Base-by-base conservation (phyloP, 2,888 invertebrate genomes). In the Eupithecia subumbrata region DNA sequence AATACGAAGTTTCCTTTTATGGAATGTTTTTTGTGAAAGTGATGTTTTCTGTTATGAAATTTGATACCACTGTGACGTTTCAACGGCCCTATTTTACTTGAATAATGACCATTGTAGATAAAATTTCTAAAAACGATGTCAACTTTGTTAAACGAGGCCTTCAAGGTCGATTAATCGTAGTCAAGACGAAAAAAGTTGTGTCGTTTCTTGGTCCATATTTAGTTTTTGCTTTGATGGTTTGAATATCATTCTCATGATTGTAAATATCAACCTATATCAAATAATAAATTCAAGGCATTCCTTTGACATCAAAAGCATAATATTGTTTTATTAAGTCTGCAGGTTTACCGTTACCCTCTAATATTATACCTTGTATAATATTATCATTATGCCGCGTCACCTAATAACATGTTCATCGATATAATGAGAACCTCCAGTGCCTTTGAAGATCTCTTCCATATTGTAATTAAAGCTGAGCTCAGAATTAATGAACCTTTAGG, bases 1-100 rank as follows among this genome's bases (percentile, higher is more conserved):
- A 91, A 92, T 90, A 92, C 87, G 88, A 88, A 22, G 90, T 90
- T 88, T 85, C 83, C 84, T 82, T 86, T 84, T 81, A 76, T 81
- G 78, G 82, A 84, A 85, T 84, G 84, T 86, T 68, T 87, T 81
- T 80, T 83, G 79, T 83, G 84, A 85, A 77, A 75, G 70, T 78
- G 56, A 64, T 73, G 73, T 73, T 76, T 70, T 76, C 71, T 78
- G 56, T 56, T 71, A 74, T 60, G 43, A 69, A 66, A 71, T 43
- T 73, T 71, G 63, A 75, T 77, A 73, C 71, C 40, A 72, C 43
- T 75, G 75, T 75, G 72, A 72, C 69, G 43, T 48, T 73, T 70
- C 60, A 66, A 66, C 45, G 72, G 40, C 68, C 48, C 8, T 22
- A 11, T 56, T 22, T 56, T 56, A 56, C 52, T 70, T 67, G 72